Conservation (phyloP, 2,888 invertebrate species). For the Drosophila antonietae region DNA sequence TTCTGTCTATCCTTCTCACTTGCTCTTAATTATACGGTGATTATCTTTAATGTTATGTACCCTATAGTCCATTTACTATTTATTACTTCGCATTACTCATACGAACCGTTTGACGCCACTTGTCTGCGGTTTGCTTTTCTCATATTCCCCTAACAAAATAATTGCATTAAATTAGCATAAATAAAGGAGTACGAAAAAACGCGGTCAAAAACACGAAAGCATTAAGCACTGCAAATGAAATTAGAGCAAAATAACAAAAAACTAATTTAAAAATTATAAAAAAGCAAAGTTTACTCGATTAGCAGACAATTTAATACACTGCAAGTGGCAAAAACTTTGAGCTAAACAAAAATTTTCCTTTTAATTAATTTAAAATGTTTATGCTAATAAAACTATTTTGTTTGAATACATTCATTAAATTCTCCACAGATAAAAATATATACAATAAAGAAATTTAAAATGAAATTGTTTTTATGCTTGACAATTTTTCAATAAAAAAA, state of each 20-base stretch:
- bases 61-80: conserved; percentile 14
- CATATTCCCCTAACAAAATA: conserved; percentile 39
- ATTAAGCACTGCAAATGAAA: conserved; percentile 50
- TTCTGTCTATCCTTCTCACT: not conserved
- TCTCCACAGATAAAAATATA: no score
- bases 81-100: conserved; percentile 33
- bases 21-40: conserved; percentile 14
- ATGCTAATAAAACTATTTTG: no score
- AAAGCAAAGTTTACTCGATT: no score
- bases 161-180: conserved; percentile 68
- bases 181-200: conserved; percentile 40
- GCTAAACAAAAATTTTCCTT: no score
- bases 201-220: conserved; percentile 39
- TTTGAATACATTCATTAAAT: no score
- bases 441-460: no score
- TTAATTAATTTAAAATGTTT: no score
- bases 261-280: not conserved
- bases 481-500: not conserved
- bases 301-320: not conserved
- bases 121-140: conserved; percentile 6
- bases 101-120: conserved; percentile 20
- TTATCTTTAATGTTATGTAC: conserved; percentile 36
- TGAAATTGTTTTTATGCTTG: no score
- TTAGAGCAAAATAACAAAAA: conserved; percentile 31
- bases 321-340: no score